Evolutionary conservation across 2,888 invertebrate genomes (phyloP).

Genomic region (Carterocephalus palaemon): DNA sequence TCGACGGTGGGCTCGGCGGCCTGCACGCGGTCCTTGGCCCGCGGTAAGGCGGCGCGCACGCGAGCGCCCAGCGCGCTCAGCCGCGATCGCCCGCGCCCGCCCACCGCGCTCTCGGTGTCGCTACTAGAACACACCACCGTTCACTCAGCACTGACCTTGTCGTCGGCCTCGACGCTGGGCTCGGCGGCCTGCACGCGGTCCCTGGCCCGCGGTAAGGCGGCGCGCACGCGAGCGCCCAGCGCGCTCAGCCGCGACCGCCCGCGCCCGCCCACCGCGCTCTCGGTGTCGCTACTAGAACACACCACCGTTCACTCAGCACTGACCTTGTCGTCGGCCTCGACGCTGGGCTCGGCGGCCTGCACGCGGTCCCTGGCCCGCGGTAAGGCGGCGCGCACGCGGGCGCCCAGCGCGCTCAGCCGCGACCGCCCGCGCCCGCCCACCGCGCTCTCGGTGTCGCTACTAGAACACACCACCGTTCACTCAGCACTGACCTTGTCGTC

Average conservation of each 20-base stretch:
- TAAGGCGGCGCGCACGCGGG: no score
- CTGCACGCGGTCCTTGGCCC: constrained; percentile 61
- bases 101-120: constrained; percentile 76
- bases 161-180: constrained; percentile 45
- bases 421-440: no score
- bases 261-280: constrained; percentile 68
- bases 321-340: no score
- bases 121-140: no score
- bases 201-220: constrained; percentile 56
- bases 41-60: constrained; percentile 57
- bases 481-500: no score
- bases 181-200: constrained; percentile 66
- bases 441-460: no score
- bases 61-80: constrained; percentile 59
- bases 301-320: not conserved
- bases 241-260: constrained; percentile 57
- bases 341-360: no score
- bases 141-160: constrained; percentile 55
- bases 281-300: constrained; percentile 73
- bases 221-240: constrained; percentile 58
- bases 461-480: no score
- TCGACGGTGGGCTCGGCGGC: constrained; percentile 51
- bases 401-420: no score
- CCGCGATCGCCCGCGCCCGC: constrained; percentile 53
- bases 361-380: no score